These are phyloP conservation scores for Cantharis rufa DNA, from an alignment of 2,888 invertebrate species.

Conservation along the genomic window DNA sequence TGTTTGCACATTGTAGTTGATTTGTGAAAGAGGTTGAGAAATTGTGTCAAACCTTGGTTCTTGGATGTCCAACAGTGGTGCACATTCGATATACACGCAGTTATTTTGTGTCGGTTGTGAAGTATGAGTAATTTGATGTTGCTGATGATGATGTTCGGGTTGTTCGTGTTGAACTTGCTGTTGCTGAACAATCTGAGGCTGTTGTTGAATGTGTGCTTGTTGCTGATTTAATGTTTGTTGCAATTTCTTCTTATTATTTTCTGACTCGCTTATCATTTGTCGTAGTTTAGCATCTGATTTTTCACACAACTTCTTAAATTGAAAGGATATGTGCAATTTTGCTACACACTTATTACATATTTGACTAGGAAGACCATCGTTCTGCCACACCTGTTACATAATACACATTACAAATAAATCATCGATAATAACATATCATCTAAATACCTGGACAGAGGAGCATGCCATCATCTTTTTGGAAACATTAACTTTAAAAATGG, in stretches of 20 bases:
- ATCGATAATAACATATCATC: background rate
- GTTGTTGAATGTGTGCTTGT: conserved; percentile 26
- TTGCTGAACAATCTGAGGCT: conserved; percentile 23
- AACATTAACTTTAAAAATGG: conserved; percentile 56
- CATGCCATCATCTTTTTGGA: conserved; percentile 57
- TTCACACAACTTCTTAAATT: conserved; percentile 57
- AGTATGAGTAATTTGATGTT: conserved; percentile 19
- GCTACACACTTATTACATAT: conserved; percentile 57
- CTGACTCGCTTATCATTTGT: conserved; percentile 44
- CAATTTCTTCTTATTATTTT: conserved; percentile 28
- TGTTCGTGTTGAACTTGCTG: conserved; percentile 20
- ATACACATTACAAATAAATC: background rate
- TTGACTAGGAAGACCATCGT: conserved; percentile 55
- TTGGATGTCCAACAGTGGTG: conserved; percentile 43
- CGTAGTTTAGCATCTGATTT: conserved; percentile 55
- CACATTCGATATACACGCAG: conserved; percentile 51
- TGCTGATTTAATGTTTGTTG: conserved; percentile 25
- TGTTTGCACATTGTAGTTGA: conserved; percentile 47
- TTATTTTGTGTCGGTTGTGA: conserved; percentile 37
- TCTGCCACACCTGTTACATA: conserved; percentile 54
- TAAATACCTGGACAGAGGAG: conserved; percentile 54
- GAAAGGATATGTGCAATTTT: conserved; percentile 55
- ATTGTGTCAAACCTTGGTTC: conserved; percentile 43
- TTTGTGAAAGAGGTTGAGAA: conserved; percentile 42
- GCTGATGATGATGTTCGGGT: conserved; percentile 11